Percentiles rank a stretch among this genome's conserved stretches.
Evolutionary conservation across 2,113 vertebrate species (phyloP).

Genomic region (Cynocephalus volans): DNA sequence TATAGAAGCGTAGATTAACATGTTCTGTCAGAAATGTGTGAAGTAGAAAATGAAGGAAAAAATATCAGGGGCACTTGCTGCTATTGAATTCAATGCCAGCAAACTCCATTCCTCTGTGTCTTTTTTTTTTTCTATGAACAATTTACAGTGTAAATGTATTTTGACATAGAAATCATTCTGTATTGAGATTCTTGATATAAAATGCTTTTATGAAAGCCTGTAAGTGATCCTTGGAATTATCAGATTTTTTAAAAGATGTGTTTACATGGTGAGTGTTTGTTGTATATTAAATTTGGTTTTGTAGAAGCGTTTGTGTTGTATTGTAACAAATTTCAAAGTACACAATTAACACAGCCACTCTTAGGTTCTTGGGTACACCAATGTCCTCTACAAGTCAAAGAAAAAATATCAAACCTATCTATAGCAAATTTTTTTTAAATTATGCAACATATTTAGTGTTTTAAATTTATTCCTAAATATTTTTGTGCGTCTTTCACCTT

Average conservation of each 20-base stretch:
- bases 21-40: slow-evolving; percentile 73
- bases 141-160: slow-evolving; percentile 91
- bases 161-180: slow-evolving; percentile 91
- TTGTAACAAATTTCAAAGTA: slow-evolving; percentile 81
- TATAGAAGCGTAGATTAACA: slow-evolving; percentile 71
- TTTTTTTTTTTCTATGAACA: slow-evolving; percentile 87
- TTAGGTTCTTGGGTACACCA: background rate
- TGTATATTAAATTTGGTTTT: slow-evolving; percentile 92
- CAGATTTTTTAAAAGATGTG: slow-evolving; percentile 89
- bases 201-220: slow-evolving; percentile 91
- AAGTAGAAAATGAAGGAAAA: slow-evolving; percentile 82
- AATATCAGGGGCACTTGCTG: slow-evolving; percentile 73
- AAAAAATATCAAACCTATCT: background rate
- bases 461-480: slow-evolving; percentile 17
- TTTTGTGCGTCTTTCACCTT: background rate
- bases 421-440: background rate
- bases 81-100: slow-evolving; percentile 88
- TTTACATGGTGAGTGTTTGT: slow-evolving; percentile 91
- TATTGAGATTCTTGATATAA: slow-evolving; percentile 91
- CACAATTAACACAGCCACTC: slow-evolving; percentile 45
- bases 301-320: slow-evolving; percentile 89
- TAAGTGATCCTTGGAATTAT: slow-evolving; percentile 89
- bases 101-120: slow-evolving; percentile 87
- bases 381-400: background rate
- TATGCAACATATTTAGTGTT: background rate